Evolutionary conservation across 30 jellyfish, hydroid and myxozoan species (phyloP).

Genomic region (Nemopilema nomurai): DNA sequence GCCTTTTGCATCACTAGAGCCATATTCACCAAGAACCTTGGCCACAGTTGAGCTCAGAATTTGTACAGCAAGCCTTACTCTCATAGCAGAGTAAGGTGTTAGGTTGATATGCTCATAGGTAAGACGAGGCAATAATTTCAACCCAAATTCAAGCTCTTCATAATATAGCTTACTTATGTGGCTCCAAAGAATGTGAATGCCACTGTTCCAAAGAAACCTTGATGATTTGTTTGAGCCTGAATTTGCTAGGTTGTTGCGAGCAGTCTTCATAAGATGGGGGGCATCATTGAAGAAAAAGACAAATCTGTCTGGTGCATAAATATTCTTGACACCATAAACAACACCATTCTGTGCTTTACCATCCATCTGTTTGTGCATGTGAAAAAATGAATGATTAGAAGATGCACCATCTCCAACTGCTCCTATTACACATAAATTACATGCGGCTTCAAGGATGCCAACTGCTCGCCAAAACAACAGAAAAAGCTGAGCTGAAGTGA

Average conservation of each 20-base stretch:
- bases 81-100: conserved; percentile 49
- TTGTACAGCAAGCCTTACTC: conserved; percentile 60
- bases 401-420: conserved; percentile 70
- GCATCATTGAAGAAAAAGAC: conserved; percentile 57
- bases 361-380: conserved; percentile 57
- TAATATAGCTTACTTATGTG: conserved; percentile 35
- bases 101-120: conserved; percentile 40
- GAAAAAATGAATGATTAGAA: conserved; percentile 23
- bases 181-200: conserved; percentile 43
- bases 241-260: conserved; percentile 29
- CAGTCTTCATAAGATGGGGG: conserved; percentile 55
- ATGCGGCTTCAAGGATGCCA: conserved; percentile 15
- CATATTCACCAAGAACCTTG: conserved; percentile 17
- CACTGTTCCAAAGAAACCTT: conserved; percentile 53
- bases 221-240: conserved; percentile 25
- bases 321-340: conserved; percentile 45
- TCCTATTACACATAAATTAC: conserved; percentile 51
- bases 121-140: conserved; percentile 37
- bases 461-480: conserved; percentile 64
- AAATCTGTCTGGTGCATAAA: conserved; percentile 27
- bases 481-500: conserved; percentile 15
- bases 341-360: conserved; percentile 29
- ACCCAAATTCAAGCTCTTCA: conserved; percentile 43
- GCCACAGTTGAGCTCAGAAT: conserved; percentile 50
- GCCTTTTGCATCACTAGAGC: conserved; percentile 32